Base-by-base conservation (phyloP, 2,113 vertebrate species). In the Lepus timidus region DNA sequence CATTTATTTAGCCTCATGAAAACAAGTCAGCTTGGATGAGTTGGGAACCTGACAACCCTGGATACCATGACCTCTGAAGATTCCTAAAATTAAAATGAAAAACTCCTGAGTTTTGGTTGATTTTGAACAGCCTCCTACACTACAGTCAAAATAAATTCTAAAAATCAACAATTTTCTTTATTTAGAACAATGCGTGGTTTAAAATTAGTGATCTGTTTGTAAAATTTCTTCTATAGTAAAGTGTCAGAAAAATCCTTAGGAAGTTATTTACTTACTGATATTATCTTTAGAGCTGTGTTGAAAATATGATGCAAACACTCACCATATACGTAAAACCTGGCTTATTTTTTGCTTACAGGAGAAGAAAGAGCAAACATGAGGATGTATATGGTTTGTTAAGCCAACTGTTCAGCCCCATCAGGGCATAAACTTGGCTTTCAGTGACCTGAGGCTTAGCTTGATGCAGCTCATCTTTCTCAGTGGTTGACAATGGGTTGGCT, bases 251-350 rank as follows among this genome's bases (percentile, higher is more conserved):
- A 3, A 79, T 6, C 88, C 36, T 81, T 76, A 76, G 67, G 29
- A 52, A 1, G 31, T 91, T 64, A 74, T 62, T 92, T 67, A 78
- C 33, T 85, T 84, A 81, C 17, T 81, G 94, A 52, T 12, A 0
- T 83, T 91, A 78, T 88, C 73, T 91, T 94, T 88, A 91, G 85
- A 55, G n/a, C 3, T 49, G 4, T 75, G 44, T 49, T 86, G 36
- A 88, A 94, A 76, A 58, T 67, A 61, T 1, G 61, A 13, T 23
- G 81, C 11, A 33, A 27, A 85, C 6, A 16, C 8, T 23, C 20
- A 58, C 4, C 3, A 36, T 6, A 22, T 6, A 70, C 10, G 25
- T 3, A 51, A 81, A 75, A 9, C 31, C 19, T 68, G n/a, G 17
- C 3, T 80, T 71, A n/a, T 19, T 64, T 71, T 92, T 70, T 44